A percentile compares a stretch with the other conserved stretches of the same genome.
Conservation (phyloP, 2,888 invertebrate species). For the Pristionchus fissidentatus region DNA sequence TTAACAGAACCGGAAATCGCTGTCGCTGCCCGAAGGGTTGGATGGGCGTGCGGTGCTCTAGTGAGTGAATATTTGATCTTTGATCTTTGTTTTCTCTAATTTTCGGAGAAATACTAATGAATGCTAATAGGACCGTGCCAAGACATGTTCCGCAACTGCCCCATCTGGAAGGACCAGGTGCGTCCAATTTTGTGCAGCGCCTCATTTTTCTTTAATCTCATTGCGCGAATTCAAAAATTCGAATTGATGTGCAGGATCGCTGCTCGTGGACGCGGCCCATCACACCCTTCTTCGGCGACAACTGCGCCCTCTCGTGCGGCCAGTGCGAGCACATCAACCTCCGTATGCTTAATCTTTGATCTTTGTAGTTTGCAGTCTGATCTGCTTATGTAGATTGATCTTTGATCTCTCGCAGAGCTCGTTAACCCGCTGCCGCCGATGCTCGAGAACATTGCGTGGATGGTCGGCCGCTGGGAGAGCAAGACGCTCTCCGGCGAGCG, state of each 20-base stretch:
- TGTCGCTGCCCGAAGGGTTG: slow-evolving; percentile 68
- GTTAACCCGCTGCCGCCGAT: slow-evolving; percentile 68
- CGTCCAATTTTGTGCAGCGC: background rate
- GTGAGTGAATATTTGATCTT: slow-evolving; percentile 49
- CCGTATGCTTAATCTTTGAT: slow-evolving; percentile 51
- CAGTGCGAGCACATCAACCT: slow-evolving; percentile 62
- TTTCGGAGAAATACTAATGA: background rate
- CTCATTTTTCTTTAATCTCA: background rate
- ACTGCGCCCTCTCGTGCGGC: slow-evolving; percentile 71
- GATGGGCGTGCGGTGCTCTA: slow-evolving; percentile 70
- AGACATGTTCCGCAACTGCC: slow-evolving; percentile 71
- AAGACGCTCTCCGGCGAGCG: slow-evolving; percentile 58
- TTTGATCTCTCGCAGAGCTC: slow-evolving; percentile 58
- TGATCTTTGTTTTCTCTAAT: background rate
- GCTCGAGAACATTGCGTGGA: slow-evolving; percentile 71
- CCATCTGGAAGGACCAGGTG: slow-evolving; percentile 65
- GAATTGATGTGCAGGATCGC: slow-evolving; percentile 57
- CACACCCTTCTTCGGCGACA: slow-evolving; percentile 72
- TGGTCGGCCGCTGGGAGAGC: slow-evolving; percentile 72
- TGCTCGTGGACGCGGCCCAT: slow-evolving; percentile 69
- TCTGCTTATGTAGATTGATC: slow-evolving; percentile 17
- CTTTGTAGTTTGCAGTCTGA: background rate
- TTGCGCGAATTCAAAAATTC: slow-evolving; percentile 4
- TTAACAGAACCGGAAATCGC: slow-evolving; percentile 49
- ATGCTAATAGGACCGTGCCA: slow-evolving; percentile 71